Base-by-base conservation (phyloP, 2,797 vertebrate genomes). In the Emydoidea blandingii region DNA sequence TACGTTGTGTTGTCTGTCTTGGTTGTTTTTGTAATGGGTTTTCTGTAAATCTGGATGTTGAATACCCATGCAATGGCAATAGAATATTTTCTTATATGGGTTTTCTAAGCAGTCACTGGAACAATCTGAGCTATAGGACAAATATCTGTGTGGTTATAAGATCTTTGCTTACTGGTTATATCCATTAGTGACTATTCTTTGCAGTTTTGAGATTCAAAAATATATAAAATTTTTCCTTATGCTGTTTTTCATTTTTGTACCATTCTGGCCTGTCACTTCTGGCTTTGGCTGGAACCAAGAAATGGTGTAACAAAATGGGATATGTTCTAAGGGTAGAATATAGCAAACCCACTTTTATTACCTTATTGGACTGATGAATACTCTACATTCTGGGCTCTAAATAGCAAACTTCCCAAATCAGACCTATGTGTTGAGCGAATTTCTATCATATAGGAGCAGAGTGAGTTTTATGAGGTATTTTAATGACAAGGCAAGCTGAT, bases 351-450 rank as follows among this genome's bases (percentile, higher is more conserved):
- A 52, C 65, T 84, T 53, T 62, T 14, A 50, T 93, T n/a, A 34
- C 79, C 90, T 84, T 88, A 6, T 92, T 93, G 85, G 47, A 53
- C 37, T 78, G 41, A 34, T 92, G 59, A 62, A 92, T 86, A 59
- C 4, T 2, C 88, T 34, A 27, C 78, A 85, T 44, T 78, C 7
- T 1, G 76, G 14, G 76, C 76, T 31, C 10, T 50, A 86, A 81
- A 25, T 19, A 37, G 27, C 53, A 82, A 29, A 23, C 29, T 44
- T 86, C 25, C 27, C 49, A 87, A 29, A 91, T 72, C 44, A 68
- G 68, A n/a, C 14, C 41, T n/a, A 27, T 59, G 57, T 34, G 10
- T 50, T 34, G 59, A 85, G 50, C 41, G 47, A 34, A 9, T 79
- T 80, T 50, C 59, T 79, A 15, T 79, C 50, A 50, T 83, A 25